Conservation (phyloP, 2,888 invertebrate genomes). For the Epistrophella euchroma region DNA sequence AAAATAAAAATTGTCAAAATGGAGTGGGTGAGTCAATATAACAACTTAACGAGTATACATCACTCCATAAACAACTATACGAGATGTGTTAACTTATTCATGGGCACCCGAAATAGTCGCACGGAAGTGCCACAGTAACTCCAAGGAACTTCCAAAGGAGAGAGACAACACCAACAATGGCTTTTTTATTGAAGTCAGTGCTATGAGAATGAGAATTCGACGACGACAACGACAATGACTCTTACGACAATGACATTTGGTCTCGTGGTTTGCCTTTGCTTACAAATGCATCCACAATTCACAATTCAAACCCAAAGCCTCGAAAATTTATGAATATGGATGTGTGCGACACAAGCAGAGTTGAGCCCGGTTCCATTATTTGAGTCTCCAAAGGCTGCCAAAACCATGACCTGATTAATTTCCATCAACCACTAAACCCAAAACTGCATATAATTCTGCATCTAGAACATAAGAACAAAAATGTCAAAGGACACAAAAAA, state of each 20-base stretch:
- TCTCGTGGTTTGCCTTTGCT: background rate
- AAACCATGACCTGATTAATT: slow-evolving; percentile 75
- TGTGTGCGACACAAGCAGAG: slow-evolving; percentile 27
- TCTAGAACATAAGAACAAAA: slow-evolving; percentile 2
- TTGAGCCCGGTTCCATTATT: slow-evolving; percentile 48
- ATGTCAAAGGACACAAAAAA: slow-evolving; percentile 16
- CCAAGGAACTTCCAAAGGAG: slow-evolving; percentile 22
- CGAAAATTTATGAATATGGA: slow-evolving; percentile 72
- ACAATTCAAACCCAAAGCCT: slow-evolving; percentile 17
- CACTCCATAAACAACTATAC: slow-evolving; percentile 37
- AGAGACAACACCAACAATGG: background rate
- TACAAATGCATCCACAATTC: slow-evolving; percentile 40
- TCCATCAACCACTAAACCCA: slow-evolving; percentile 16
- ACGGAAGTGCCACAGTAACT: slow-evolving; percentile 11
- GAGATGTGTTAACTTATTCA: slow-evolving; percentile 68
- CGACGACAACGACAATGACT: background rate
- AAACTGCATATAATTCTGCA: slow-evolving; percentile 27
- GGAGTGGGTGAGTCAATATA: slow-evolving; percentile 57
- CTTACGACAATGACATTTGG: slow-evolving; percentile 54
- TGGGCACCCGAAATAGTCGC: slow-evolving; percentile 33
- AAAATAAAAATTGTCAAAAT: slow-evolving; percentile 69
- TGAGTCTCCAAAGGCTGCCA: slow-evolving; percentile 60
- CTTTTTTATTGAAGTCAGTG: background rate
- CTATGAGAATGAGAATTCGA: background rate
- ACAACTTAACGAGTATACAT: slow-evolving; percentile 63